phyloP scores from a whole-genome alignment of 2,797 vertebrate species.

The Anas flavirostris region DNA sequence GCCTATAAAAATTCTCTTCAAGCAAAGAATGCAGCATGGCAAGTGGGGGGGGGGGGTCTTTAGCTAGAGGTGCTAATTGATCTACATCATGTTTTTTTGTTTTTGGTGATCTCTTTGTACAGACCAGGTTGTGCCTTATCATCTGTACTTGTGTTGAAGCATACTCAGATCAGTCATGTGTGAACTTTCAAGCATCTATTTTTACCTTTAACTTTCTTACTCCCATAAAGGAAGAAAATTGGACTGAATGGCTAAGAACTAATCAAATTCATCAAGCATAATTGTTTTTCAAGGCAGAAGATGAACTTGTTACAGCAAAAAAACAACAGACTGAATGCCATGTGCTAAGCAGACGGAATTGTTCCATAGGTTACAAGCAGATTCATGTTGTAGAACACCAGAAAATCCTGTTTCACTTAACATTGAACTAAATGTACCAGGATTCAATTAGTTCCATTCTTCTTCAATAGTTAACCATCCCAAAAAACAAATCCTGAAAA shows the following conservation, averaged over 20 bases:
- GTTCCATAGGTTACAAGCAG: not conserved
- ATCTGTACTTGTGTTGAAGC: not conserved
- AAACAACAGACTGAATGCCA: rapidly evolving
- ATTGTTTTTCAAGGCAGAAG: not conserved
- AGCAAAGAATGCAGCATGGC: not conserved
- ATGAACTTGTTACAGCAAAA: not conserved
- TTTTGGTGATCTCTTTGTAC: not conserved
- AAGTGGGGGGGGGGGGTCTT: not conserved
- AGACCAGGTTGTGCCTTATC: not conserved
- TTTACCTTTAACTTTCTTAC: not conserved
- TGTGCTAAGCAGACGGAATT: not conserved
- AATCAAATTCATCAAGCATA: not conserved
- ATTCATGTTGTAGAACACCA: not conserved
- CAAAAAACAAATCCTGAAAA: not conserved
- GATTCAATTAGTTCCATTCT: not conserved
- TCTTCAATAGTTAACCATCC: not conserved
- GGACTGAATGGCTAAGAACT: not conserved
- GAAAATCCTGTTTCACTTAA: not conserved
- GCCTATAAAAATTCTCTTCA: not conserved
- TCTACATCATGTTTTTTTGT: not conserved
- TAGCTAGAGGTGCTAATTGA: not conserved
- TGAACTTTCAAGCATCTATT: not conserved
- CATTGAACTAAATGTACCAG: not conserved
- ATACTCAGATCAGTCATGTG: not conserved
- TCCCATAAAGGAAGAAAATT: not conserved